Conservation (phyloP, 2,797 vertebrate species). For the Clarias fuscus region DNA sequence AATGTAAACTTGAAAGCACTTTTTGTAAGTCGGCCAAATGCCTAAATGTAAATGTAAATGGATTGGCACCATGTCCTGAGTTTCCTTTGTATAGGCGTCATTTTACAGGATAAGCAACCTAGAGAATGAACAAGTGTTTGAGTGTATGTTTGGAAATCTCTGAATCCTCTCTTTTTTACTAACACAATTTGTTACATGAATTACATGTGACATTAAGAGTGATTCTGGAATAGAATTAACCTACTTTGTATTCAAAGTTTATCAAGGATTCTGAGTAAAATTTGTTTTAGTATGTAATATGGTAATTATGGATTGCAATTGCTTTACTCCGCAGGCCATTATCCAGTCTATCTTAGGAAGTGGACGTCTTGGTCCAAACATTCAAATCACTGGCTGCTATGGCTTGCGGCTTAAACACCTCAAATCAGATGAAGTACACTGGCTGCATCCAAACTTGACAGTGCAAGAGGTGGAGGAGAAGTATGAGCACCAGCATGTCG, state of each 20-base stretch:
- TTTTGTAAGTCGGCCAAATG: too few species aligned
- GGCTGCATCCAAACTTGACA: constrained; percentile 88
- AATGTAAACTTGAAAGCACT: too few species aligned
- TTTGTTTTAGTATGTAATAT: neutral
- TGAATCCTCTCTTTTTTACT: neutral
- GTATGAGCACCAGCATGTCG: constrained; percentile 87
- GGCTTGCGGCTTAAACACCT: constrained; percentile 90
- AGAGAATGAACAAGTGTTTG: too few species aligned
- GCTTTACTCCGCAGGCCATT: constrained; percentile 70
- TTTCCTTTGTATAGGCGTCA: too few species aligned
- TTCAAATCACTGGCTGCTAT: constrained; percentile 80
- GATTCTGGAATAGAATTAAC: neutral
- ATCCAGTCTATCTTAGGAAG: constrained; percentile 83
- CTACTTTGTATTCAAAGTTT: neutral
- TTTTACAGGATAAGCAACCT: too few species aligned
- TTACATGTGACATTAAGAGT: neutral
- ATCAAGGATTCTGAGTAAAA: constrained; percentile 3
- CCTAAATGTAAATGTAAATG: too few species aligned
- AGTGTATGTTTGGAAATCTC: neutral
- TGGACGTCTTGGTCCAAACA: constrained; percentile 85
- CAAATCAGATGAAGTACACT: constrained; percentile 87
- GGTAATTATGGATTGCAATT: neutral
- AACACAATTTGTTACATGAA: neutral
- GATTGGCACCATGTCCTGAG: too few species aligned
- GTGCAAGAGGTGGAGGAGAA: constrained; percentile 84